Percentiles rank a stretch among this genome's conserved stretches.
Evolutionary conservation across 2,113 vertebrate species (phyloP).

Genomic region (Carlito syrichta): DNA sequence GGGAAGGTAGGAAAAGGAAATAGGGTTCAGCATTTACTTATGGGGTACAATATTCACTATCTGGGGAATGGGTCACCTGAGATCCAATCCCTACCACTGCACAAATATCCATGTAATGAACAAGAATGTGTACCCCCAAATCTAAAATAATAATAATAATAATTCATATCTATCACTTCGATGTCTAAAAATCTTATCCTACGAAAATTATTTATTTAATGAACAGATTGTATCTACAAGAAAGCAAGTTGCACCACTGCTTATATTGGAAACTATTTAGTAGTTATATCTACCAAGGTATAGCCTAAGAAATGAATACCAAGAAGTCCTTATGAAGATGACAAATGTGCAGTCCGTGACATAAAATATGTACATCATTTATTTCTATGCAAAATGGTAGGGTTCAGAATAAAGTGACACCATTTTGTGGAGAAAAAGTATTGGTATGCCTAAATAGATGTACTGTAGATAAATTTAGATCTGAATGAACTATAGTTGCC

Average conservation of each 20-base stretch:
- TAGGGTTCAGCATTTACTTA: too few species aligned
- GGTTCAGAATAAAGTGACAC: background rate
- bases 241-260: rapidly evolving
- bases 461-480: rapidly evolving
- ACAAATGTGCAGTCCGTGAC: background rate
- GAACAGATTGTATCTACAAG: background rate
- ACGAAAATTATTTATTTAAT: background rate
- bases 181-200: background rate
- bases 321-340: too few species aligned
- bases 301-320: background rate
- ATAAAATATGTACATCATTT: rapidly evolving
- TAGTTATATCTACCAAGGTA: rapidly evolving
- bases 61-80: too few species aligned
- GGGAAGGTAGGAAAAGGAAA: too few species aligned
- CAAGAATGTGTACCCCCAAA: too few species aligned
- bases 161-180: background rate
- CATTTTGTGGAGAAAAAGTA: background rate
- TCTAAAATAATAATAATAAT: background rate
- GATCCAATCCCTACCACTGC: too few species aligned
- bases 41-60: too few species aligned
- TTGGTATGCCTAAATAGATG: background rate
- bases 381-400: background rate
- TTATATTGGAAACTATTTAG: rapidly evolving
- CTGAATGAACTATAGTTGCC: background rate
- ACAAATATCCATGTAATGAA: too few species aligned